Percentiles rank a stretch among this genome's conserved stretches.
Conservation (phyloP, 1,140 invertebrate genomes). For the Lepeophtheirus salmonis region DNA sequence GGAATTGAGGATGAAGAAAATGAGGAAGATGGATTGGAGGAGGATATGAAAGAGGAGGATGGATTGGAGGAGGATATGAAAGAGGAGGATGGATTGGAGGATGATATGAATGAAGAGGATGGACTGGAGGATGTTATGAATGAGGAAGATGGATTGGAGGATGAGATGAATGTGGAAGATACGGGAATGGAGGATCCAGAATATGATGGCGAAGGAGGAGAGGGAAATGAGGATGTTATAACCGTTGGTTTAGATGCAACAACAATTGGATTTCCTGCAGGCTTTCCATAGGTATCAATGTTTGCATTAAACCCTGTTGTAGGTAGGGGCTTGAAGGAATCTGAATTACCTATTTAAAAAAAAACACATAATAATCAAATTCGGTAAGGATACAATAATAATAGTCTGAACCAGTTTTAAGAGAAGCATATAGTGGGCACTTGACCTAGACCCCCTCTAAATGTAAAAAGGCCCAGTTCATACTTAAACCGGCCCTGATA, state of each 20-base stretch:
- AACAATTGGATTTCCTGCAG: background rate
- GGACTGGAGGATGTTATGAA: constrained; percentile 15
- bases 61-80: background rate
- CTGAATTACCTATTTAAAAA: background rate
- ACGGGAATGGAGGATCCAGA: too few species aligned
- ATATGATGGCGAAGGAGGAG: background rate
- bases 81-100: too few species aligned
- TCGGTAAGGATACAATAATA: too few species aligned
- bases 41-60: too few species aligned
- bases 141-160: background rate
- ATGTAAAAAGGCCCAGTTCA: too few species aligned
- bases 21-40: too few species aligned
- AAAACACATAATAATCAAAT: background rate
- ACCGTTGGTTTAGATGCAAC: background rate
- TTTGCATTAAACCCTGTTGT: background rate
- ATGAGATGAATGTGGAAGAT: constrained; percentile 18
- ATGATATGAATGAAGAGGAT: background rate
- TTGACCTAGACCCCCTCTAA: too few species aligned
- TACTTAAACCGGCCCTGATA: too few species aligned
- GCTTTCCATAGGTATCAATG: background rate
- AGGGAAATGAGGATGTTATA: background rate
- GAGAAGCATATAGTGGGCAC: too few species aligned
- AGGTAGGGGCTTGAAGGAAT: background rate
- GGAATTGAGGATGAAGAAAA: constrained; percentile 16
- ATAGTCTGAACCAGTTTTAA: too few species aligned